A percentile compares a stretch with the other conserved stretches of the same genome.
Evolutionary conservation across 2,113 vertebrate genomes (phyloP).

Genomic region (Psettodes erumei): DNA sequence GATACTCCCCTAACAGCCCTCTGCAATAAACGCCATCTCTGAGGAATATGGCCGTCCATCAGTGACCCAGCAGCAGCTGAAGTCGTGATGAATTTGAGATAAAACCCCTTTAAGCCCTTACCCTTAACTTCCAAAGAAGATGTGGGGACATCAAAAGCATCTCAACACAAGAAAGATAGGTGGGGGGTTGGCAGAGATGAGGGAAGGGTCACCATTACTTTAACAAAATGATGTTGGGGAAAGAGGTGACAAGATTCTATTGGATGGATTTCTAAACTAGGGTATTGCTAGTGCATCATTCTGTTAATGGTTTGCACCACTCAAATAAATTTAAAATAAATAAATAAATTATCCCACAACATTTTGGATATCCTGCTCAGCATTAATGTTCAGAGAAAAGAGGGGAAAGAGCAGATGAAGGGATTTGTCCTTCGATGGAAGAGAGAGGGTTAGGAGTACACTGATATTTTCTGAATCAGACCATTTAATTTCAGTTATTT

Average conservation of each 20-base stretch:
- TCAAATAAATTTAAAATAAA: slow-evolving; percentile 54
- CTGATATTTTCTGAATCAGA: too few species aligned
- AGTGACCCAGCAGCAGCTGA: slow-evolving; percentile 70
- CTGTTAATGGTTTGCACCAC: slow-evolving; percentile 73
- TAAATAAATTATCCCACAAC: slow-evolving; percentile 44
- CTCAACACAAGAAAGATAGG: slow-evolving; percentile 28
- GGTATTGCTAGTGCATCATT: slow-evolving; percentile 70
- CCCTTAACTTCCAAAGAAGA: slow-evolving; percentile 60
- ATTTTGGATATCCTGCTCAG: slow-evolving; percentile 69
- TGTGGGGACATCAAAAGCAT: slow-evolving; percentile 55
- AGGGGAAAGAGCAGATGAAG: slow-evolving; percentile 32
- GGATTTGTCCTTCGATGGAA: slow-evolving; percentile 52
- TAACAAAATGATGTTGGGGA: slow-evolving; percentile 41
- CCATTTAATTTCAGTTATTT: too few species aligned
- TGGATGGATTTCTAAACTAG: slow-evolving; percentile 56
- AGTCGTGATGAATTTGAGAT: slow-evolving; percentile 75
- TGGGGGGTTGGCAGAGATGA: slow-evolving; percentile 1
- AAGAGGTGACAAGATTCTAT: slow-evolving; percentile 9
- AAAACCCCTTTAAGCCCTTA: slow-evolving; percentile 68
- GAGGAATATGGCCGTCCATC: slow-evolving; percentile 59
- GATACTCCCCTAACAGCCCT: slow-evolving; percentile 49
- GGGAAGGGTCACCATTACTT: slow-evolving; percentile 53
- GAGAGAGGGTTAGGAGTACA: too few species aligned
- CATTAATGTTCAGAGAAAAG: slow-evolving; percentile 45
- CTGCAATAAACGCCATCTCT: slow-evolving; percentile 60